phyloP scores from a whole-genome alignment of 2,888 invertebrate genomes.

The Opisthograptis luteolata region DNA sequence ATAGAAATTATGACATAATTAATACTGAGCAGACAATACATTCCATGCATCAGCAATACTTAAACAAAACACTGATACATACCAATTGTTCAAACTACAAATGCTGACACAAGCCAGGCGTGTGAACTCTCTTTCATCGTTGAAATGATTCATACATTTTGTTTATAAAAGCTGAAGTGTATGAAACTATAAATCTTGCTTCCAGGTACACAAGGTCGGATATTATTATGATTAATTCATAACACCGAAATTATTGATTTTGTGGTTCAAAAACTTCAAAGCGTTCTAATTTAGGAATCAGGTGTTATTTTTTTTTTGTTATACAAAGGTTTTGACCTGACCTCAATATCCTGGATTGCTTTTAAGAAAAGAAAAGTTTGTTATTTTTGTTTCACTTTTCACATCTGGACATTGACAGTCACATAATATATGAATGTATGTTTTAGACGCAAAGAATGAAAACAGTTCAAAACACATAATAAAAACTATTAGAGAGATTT shows the following conservation, averaged over 20 bases:
- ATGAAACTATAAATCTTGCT: conserved; percentile 7
- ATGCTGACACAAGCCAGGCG: conserved; percentile 27
- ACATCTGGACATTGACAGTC: too few relatives aligned
- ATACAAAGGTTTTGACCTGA: too few relatives aligned
- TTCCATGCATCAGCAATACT: conserved; percentile 14
- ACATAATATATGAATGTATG: too few relatives aligned
- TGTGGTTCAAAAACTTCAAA: too few relatives aligned
- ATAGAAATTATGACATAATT: neutral
- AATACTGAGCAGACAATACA: conserved; percentile 22
- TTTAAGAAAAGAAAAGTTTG: too few relatives aligned
- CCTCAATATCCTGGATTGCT: too few relatives aligned
- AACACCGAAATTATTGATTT: conserved; percentile 3
- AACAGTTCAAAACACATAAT: too few relatives aligned
- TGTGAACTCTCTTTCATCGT: conserved; percentile 26
- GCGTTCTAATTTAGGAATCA: too few relatives aligned
- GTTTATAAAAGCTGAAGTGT: conserved; percentile 24
- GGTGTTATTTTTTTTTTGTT: too few relatives aligned
- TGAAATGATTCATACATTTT: conserved; percentile 23
- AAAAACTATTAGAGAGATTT: too few relatives aligned
- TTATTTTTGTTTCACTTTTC: too few relatives aligned
- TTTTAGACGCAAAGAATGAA: too few relatives aligned
- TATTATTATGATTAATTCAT: conserved; percentile 14
- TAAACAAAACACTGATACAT: conserved; percentile 21
- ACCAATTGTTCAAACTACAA: conserved; percentile 9
- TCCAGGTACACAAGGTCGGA: conserved; percentile 18